Conservation (phyloP, 1,140 invertebrate species). For the Drosophila sproati region DNA sequence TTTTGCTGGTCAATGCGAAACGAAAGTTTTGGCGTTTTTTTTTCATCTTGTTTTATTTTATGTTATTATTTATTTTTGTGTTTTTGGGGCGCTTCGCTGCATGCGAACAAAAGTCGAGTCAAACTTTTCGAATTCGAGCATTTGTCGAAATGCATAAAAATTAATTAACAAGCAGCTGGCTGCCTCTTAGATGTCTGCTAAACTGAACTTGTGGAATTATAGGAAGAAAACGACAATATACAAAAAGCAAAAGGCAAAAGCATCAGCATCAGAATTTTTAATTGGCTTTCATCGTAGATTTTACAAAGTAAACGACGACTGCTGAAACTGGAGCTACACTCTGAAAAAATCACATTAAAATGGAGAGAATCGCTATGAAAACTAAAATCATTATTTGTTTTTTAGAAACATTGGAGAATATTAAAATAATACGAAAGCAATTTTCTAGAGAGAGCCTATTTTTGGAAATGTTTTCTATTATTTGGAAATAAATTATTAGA, state of each 20-base stretch:
- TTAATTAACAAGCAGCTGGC: constrained; percentile 69
- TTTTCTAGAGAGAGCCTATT: no score
- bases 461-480: no score
- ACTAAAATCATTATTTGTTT: no score
- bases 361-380: no score
- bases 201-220: constrained; percentile 42
- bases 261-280: constrained; percentile 75
- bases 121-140: constrained; percentile 70
- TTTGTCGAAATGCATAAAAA: constrained; percentile 79
- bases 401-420: no score
- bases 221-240: constrained; percentile 18
- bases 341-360: no score
- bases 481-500: no score
- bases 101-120: constrained; percentile 53
- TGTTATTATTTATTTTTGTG: constrained; percentile 39
- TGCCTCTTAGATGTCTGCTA: background rate
- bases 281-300: constrained; percentile 68
- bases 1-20: background rate
- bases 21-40: constrained; percentile 10
- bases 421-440: no score
- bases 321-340: background rate
- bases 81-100: constrained; percentile 59
- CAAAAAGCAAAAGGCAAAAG: constrained; percentile 21
- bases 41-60: constrained; percentile 8
- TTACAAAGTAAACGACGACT: background rate